Evolutionary conservation across 2,888 invertebrate genomes (phyloP), one percentile per base, ranked within the genome.

Genomic region (Cenopis cana): DNA sequence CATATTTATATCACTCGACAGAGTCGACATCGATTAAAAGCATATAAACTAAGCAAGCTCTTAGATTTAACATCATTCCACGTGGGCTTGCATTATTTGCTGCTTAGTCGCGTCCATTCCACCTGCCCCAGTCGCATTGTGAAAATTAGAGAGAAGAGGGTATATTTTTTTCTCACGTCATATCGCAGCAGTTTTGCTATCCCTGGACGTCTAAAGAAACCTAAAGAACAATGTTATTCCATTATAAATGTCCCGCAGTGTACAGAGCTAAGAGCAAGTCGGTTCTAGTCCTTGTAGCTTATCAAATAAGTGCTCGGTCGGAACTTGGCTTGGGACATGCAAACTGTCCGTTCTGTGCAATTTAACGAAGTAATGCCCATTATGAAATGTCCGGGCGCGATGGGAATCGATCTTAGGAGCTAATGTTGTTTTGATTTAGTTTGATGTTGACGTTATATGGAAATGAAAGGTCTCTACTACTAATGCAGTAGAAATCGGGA

Each of bases 301-400:
- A 77, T 80, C 78, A 76, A 80, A 80, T 80, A 77, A 77, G 75
- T 74, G 72, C 73, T 41, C 62, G 49, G 57, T 71, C 59, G 60
- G 24, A 54, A 73, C 60, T 61, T 65, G 33, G 17, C 14, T 38
- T 6, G 38, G 18, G 52, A 41, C 20, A 70, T 55, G 52, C 52
- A 46, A 54, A 65, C 59, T 60, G 38, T 12, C 52, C 59, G 57
- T 49, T 56, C 50, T 59, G 50, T n/a, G 17, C 68, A 60, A 60
- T 68, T 68, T 65, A 65, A 60, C 41, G 57, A 2, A 17, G 18
- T 59, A 52, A 41, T 41, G 29, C 59, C 65, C 29, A 65, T 65
- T 55, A 65, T 55, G 65, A 17, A 36, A 55, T 55, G 54, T 17
- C 29, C 55, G 9, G 36, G 20, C 55, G 62, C 36, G 52, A 62